These are phyloP conservation scores for Latheticus oryzae DNA, from an alignment of 2,888 invertebrate species.

Conservation along the genomic window DNA sequence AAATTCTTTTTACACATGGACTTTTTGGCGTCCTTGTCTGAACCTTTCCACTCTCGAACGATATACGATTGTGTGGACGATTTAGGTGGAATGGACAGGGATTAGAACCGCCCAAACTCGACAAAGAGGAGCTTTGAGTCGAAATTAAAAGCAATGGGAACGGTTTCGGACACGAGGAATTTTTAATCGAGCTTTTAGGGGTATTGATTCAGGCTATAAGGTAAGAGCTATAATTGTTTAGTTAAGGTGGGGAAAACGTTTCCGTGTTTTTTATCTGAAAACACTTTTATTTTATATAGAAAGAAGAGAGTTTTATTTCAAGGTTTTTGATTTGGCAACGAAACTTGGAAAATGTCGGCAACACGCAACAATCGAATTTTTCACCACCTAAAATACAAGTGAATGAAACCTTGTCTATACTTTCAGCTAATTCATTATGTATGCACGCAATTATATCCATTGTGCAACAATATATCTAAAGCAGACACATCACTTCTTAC, in stretches of 20 bases:
- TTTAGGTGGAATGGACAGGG: conserved; percentile 11
- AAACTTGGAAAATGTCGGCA: no score
- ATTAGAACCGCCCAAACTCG: conserved; percentile 21
- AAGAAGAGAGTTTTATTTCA: conserved; percentile 8
- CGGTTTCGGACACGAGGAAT: conserved; percentile 6
- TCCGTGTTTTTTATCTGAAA: background rate
- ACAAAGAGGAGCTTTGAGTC: conserved; percentile 2
- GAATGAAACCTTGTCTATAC: background rate
- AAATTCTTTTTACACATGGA: conserved; percentile 26
- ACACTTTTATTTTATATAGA: no score
- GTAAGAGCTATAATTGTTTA: no score
- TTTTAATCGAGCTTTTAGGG: conserved; percentile 2
- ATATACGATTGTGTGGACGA: conserved; percentile 7
- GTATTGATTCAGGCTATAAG: background rate
- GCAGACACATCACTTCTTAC: conserved; percentile 19
- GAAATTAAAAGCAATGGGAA: conserved; percentile 20
- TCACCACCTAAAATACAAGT: background rate
- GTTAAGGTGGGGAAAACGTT: background rate
- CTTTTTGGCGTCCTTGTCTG: conserved; percentile 17
- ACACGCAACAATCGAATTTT: conserved; percentile 1
- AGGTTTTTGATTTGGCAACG: conserved; percentile 6
- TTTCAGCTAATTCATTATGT: conserved; percentile 12
- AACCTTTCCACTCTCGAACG: conserved; percentile 2
- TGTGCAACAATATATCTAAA: conserved; percentile 15
- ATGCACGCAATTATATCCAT: conserved; percentile 17